Conservation (phyloP, 2,797 vertebrate species). For the Urophycis tenuis region DNA sequence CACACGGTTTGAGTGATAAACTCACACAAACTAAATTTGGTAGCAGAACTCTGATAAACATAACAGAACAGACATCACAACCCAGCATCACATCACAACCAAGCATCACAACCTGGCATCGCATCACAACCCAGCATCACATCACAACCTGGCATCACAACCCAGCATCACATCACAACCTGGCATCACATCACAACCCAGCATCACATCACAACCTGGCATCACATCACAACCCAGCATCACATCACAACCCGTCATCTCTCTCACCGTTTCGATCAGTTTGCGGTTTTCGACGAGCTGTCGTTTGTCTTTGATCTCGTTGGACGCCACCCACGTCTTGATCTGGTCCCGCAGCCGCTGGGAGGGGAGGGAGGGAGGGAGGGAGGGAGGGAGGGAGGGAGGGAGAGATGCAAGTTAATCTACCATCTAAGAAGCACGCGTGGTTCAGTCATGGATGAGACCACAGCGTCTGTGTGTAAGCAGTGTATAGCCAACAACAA, state of each 20-base stretch:
- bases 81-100: background rate
- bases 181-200: background rate
- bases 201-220: too few relatives aligned
- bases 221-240: background rate
- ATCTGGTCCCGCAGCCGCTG: constrained; percentile 95
- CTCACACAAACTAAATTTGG: too few relatives aligned
- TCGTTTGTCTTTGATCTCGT: constrained; percentile 94
- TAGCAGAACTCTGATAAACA: too few relatives aligned
- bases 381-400: background rate
- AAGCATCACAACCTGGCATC: background rate
- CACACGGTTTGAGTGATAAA: too few relatives aligned
- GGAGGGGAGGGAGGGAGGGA: background rate
- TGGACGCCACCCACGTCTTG: constrained; percentile 94
- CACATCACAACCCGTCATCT: constrained; percentile 1
- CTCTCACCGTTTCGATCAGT: constrained; percentile 85
- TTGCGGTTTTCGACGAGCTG: constrained; percentile 92
- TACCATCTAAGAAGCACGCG: background rate
- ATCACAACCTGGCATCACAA: background rate
- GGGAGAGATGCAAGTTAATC: background rate
- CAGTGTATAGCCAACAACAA: background rate
- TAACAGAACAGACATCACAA: background rate
- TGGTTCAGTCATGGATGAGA: constrained; percentile 42
- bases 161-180: background rate
- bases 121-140: background rate
- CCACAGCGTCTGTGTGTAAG: background rate